Evolutionary conservation across 1,140 invertebrate genomes (phyloP).

Genomic region (Leptopilina boulardi): DNA sequence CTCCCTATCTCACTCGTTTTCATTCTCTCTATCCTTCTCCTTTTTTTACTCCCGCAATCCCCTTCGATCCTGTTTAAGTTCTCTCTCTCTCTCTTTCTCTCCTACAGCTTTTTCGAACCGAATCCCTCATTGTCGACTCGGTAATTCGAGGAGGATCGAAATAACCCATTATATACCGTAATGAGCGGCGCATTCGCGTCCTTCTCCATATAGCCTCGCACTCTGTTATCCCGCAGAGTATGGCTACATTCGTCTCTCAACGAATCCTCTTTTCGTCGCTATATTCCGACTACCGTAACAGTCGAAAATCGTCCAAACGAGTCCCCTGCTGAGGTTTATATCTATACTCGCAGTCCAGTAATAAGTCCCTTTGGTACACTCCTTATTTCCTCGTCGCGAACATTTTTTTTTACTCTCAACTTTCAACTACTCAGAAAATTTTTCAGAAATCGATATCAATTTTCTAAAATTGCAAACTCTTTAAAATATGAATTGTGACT

Average conservation of each 20-base stretch:
- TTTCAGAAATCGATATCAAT: no score
- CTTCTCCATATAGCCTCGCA: conserved; percentile 34
- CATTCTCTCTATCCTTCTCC: conserved; percentile 36
- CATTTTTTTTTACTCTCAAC: no score
- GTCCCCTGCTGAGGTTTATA: conserved; percentile 30
- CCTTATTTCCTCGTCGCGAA: neutral
- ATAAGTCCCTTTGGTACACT: conserved; percentile 18
- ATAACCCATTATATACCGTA: conserved; percentile 71
- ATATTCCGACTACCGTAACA: conserved; percentile 20
- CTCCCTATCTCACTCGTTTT: conserved; percentile 24
- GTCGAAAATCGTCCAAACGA: conserved; percentile 27
- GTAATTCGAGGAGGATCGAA: conserved; percentile 72
- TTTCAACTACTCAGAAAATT: no score
- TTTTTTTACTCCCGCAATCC: conserved; percentile 37
- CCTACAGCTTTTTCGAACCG: conserved; percentile 37
- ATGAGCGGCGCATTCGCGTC: conserved; percentile 65
- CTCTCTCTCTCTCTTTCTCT: conserved; percentile 38
- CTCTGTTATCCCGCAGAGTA: conserved; percentile 50
- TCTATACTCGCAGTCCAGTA: conserved; percentile 3
- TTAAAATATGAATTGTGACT: no score
- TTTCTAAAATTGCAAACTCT: no score
- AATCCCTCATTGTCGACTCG: conserved; percentile 70
- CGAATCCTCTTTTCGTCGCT: neutral
- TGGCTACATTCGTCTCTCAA: conserved; percentile 49
- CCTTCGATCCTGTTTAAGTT: conserved; percentile 39